These are phyloP conservation scores for Erpobdella octoculata DNA, from an alignment of 2,888 invertebrate genomes.

Conservation along the genomic window DNA sequence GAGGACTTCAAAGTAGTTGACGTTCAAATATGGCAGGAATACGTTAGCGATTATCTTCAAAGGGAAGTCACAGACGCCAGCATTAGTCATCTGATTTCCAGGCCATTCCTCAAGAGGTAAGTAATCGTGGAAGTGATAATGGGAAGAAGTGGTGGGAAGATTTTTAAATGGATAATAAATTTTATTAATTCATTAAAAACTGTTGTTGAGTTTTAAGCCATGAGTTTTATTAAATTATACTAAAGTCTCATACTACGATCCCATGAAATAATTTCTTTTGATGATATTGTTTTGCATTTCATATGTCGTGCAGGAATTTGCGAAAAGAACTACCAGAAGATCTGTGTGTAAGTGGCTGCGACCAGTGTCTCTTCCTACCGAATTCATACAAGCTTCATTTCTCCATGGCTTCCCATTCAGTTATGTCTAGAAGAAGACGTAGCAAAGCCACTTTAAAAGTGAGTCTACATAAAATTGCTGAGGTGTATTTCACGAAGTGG, in stretches of 20 bases:
- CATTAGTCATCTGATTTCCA: too few species aligned
- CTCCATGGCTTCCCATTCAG: background rate
- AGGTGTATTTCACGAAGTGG: too few species aligned
- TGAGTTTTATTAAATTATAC: background rate
- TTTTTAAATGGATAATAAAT: background rate
- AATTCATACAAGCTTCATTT: background rate
- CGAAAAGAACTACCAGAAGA: background rate
- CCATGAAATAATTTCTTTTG: background rate
- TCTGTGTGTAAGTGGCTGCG: background rate
- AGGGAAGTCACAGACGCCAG: background rate
- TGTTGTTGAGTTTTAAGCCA: background rate
- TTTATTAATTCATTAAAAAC: background rate
- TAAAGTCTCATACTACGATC: too few species aligned
- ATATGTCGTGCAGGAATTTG: background rate
- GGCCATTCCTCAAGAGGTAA: background rate
- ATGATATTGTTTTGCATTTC: background rate
- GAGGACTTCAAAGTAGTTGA: background rate
- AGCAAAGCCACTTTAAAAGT: background rate
- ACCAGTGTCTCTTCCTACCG: background rate
- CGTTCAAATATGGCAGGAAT: constrained; percentile 1
- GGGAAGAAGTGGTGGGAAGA: background rate
- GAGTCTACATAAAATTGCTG: too few species aligned
- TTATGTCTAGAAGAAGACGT: background rate
- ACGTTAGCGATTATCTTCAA: background rate
- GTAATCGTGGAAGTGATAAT: background rate